Percentiles rank a stretch among this genome's conserved stretches.
Evolutionary conservation across 64 coral and sea anemone species (phyloP).

Genomic region (Anthopleura sola): DNA sequence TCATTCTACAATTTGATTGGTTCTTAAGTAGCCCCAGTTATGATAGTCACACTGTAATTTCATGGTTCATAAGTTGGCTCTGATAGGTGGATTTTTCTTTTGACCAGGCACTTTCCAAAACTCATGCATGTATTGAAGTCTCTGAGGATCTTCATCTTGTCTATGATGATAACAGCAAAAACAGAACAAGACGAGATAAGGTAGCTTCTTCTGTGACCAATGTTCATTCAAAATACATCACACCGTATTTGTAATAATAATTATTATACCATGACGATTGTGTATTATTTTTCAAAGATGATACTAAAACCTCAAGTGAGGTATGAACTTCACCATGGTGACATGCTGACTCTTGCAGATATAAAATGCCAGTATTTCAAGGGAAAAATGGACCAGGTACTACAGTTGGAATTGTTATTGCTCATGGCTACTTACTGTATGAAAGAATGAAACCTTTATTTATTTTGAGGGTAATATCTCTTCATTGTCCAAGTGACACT

Average conservation of each 20-base stretch:
- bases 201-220: constrained; percentile 24
- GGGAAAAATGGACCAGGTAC: constrained; percentile 38
- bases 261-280: no score
- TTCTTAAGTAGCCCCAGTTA: neutral
- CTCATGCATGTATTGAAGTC: constrained; percentile 92
- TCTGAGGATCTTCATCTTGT: constrained; percentile 60
- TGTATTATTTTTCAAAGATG: constrained; percentile 38
- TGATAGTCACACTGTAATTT: neutral
- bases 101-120: constrained; percentile 88
- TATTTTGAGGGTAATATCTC: no score
- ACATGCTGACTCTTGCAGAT: constrained; percentile 85
- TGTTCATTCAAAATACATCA: neutral
- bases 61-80: neutral
- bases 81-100: neutral
- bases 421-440: no score
- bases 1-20: no score
- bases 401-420: no score
- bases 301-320: constrained; percentile 65
- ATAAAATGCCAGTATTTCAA: constrained; percentile 83
- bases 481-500: no score
- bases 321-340: constrained; percentile 82
- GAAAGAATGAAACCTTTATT: no score
- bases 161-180: constrained; percentile 83
- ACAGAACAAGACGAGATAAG: constrained; percentile 85
- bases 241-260: neutral